Evolutionary conservation across 2,113 vertebrate species (phyloP), one percentile per base, ranked within the genome.

Genomic region (Oostethus manadensis): DNA sequence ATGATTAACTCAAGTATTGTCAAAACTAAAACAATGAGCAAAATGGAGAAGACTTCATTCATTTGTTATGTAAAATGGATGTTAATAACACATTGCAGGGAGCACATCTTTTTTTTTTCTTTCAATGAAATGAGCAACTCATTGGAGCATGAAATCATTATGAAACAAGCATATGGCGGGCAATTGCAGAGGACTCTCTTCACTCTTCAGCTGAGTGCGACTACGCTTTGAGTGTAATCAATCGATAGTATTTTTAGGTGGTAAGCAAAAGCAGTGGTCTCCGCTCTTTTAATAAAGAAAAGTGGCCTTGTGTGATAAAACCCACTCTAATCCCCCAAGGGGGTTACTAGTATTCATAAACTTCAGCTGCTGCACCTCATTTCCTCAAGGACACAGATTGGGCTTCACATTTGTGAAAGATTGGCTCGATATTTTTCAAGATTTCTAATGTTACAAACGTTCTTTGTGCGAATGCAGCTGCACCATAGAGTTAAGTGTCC

Each of bases 31-130:
- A 51, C 0, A 15, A 72, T 71, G 64, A 64, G 65, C 55, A 49
- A 51, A 62, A 68, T 73, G 76, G 65, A 80, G 56, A 26, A 49
- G 14, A 14, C 74, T 70, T 70, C 66, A 56, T 60, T 80, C 18
- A n/a, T 81, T 84, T 79, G 71, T 60, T 74, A 68, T 71, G 35
- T 51, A 73, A 73, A 78, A 76, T 71, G 56, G 62, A 79, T 76
- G 70, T 65, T 76, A 71, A 78, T 84, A 78, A 80, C 77, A 77
- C 76, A 80, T 70, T 56, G 51, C 47, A 49, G 55, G 44, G 60
- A 79, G 71, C 73, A 74, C 4, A 6, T 58, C 38, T 42, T 14
- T 42, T 51, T 84, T 70, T 64, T 20, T 46, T 54, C 18, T 74
- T 74, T 70, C 70, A 73, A 72, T 42, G 70, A 68, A 79, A 66